Conservation (phyloP, 2,797 vertebrate genomes). For the Argentina silus region DNA sequence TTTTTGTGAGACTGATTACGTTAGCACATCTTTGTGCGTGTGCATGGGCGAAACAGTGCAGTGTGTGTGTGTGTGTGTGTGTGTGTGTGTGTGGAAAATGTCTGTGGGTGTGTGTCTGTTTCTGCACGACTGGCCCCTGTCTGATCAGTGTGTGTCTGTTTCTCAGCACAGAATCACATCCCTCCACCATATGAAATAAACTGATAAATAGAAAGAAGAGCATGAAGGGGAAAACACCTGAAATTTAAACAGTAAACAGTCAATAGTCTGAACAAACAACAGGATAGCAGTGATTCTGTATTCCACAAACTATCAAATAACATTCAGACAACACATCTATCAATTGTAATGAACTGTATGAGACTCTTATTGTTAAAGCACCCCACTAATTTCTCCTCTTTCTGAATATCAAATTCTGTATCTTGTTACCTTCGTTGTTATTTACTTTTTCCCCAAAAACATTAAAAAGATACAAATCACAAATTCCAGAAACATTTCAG, state of each 20-base stretch:
- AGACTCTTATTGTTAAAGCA: neutral
- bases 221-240: too few species aligned
- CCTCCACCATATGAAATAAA: conserved; percentile 5
- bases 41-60: neutral
- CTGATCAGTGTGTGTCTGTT: neutral
- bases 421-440: too few species aligned
- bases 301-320: neutral
- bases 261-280: neutral
- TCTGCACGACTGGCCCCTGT: conserved; percentile 10
- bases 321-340: neutral
- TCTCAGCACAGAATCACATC: neutral
- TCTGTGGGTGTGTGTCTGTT: neutral
- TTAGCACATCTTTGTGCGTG: neutral
- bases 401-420: neutral
- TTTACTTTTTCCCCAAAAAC: too few species aligned
- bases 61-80: neutral
- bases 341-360: neutral
- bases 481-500: too few species aligned
- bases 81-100: neutral
- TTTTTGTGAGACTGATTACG: neutral
- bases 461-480: neutral
- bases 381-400: neutral
- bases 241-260: too few species aligned
- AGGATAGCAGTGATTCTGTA: neutral
- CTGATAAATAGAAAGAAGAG: neutral